Percentiles rank a stretch among this genome's conserved stretches.
These are phyloP conservation scores for Brotogeris chrysoptera DNA, from an alignment of 2,797 vertebrate genomes.

Conservation along the genomic window DNA sequence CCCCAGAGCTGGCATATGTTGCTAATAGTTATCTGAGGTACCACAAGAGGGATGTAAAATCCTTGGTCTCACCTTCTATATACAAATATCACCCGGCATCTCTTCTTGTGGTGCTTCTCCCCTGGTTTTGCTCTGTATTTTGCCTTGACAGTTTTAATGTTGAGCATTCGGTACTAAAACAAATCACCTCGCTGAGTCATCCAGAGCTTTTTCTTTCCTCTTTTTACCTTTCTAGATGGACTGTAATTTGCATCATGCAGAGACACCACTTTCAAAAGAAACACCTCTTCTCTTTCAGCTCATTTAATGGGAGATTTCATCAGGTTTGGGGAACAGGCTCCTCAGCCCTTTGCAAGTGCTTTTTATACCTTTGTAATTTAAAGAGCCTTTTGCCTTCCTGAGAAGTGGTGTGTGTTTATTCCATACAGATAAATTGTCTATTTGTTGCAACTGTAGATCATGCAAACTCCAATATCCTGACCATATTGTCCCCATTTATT, in stretches of 20 bases:
- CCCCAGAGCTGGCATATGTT: not conserved
- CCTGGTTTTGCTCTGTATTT: not conserved
- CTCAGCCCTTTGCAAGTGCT: not conserved
- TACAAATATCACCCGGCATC: not conserved
- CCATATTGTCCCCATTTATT: conserved; percentile 33
- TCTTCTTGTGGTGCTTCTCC: not conserved
- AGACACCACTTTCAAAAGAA: not conserved
- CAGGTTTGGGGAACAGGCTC: not conserved
- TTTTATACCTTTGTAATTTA: not conserved
- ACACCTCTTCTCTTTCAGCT: conserved; percentile 4
- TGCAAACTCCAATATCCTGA: not conserved
- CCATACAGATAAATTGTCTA: not conserved
- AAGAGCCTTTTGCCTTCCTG: conserved; percentile 1
- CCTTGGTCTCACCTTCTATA: not conserved
- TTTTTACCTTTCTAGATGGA: not conserved
- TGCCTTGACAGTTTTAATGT: not conserved
- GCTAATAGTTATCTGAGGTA: not conserved
- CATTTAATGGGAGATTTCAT: not conserved
- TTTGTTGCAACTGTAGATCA: conserved; percentile 2
- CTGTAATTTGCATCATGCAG: not conserved
- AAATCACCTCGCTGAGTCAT: not conserved
- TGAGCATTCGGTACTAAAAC: not conserved
- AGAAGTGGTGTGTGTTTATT: not conserved
- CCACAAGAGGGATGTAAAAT: not conserved
- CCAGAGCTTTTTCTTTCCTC: not conserved